Evolutionary conservation across 2,113 vertebrate species (phyloP).

Genomic region (Loxodonta africana): DNA sequence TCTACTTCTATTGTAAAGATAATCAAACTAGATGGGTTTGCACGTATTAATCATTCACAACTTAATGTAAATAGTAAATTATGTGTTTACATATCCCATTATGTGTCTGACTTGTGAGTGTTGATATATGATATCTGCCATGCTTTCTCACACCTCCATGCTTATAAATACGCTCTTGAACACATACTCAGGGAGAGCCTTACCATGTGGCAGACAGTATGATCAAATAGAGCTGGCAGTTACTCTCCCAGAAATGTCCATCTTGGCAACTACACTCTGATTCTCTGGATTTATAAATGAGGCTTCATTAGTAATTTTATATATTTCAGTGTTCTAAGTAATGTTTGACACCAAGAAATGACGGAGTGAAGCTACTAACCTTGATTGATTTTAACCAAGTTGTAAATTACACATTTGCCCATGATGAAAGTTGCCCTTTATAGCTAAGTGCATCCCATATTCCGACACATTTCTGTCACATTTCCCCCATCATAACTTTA

Average conservation of each 20-base stretch:
- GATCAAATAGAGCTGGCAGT: neutral
- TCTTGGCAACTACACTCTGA: neutral
- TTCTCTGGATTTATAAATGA: neutral
- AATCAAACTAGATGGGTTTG: neutral
- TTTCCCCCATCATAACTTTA: neutral
- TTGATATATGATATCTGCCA: neutral
- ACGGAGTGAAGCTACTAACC: neutral
- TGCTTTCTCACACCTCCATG: neutral
- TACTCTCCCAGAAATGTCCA: neutral
- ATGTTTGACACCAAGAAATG: neutral
- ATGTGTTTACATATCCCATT: neutral
- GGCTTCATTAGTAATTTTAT: neutral
- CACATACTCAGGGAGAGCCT: neutral
- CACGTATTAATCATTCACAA: neutral
- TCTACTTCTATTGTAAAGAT: neutral
- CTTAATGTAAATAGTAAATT: neutral
- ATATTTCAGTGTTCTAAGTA: neutral
- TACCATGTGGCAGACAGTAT: neutral
- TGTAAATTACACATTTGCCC: neutral
- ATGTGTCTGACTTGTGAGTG: neutral
- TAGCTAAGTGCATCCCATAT: neutral
- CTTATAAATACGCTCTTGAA: neutral
- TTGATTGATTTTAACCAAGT: neutral
- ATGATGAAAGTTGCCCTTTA: neutral
- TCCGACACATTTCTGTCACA: neutral